Evolutionary conservation across 2,797 vertebrate genomes (phyloP), one percentile per base, ranked within the genome.

Genomic region (Anguilla pacifica): DNA sequence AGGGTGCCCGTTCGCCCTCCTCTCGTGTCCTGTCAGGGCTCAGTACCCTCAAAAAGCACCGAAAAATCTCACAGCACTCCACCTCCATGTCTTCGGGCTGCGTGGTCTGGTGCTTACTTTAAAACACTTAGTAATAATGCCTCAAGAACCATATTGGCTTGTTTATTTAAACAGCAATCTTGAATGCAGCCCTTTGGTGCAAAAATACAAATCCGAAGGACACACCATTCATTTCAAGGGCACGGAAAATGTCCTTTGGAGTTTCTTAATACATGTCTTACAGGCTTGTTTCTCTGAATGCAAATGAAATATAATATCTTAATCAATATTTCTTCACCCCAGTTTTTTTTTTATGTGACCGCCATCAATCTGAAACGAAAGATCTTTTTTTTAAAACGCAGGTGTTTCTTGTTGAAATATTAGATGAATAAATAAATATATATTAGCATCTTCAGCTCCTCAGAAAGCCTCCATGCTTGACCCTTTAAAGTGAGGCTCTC

Each of bases 21-120:
- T 59, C 9, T 46, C 43, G 25, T 59, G 70, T 86, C 85, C 70
- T 86, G 79, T 77, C 46, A 74, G 35, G 22, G 67, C 49, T 39
- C 13, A 79, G 2, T 1, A 2, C 15, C 28, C 9, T 7, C 4
- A 15, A 77, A 39, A 43, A 6, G 43, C 5, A 35, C 17, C 31
- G 1, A 43, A 77, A 77, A 35, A 31, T 6, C 51, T 51, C 72
- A 15, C 31, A 77, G 35, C 35, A 17, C 67, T 17, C 25, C 7
- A 7, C 67, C n/a, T n/a, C n/a, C 67, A 31, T 31, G n/a, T 72
- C 9, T 11, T 31, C 7, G 31, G 67, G n/a, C n/a, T 10, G 4
- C 0, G 25, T 72, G n/a, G 67, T 31, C 28, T 43, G 61, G 61
- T n/a, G 61, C n/a, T 7, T 25, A 2, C n/a, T 3, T 67, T 67